Evolutionary conservation across 2,113 vertebrate species (phyloP), one percentile per base, ranked within the genome.

Genomic region (Cariama cristata): DNA sequence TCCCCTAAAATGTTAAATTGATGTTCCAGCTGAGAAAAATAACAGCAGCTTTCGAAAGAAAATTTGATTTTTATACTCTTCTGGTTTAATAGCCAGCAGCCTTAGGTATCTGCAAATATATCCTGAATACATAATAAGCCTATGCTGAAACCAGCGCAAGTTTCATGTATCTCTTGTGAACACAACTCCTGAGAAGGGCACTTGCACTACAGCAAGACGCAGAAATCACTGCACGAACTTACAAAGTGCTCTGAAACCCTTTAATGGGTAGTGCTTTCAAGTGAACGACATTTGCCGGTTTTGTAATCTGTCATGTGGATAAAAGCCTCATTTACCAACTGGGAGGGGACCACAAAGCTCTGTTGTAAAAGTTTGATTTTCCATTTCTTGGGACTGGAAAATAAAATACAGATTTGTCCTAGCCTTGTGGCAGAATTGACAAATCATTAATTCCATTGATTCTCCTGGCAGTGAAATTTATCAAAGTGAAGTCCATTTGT

Each of bases 381-480:
- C 73, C 73, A 79, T 28, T 96, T 93, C 73, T 92, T 95, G 84
- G 74, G 73, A 95, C 58, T 88, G 85, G 74, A 96, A 97, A 97
- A 95, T 93, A 96, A 90, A 86, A 93, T 86, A 94, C 82, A 95
- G 88, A 93, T 95, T 97, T 97, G 95, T 85, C 91, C 94, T 92
- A 94, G 83, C 81, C 90, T 94, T 89, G 82, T 96, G 69, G 91
- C 93, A 96, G 90, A 96, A 96, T 92, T 97, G 96, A 84, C 91
- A 97, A 96, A 97, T 95, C 74, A 95, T 97, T 98, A 95, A 98
- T 98, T 97, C 67, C 86, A 94, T 96, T 96, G 96, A 97, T 97
- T 96, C 91, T 66, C 79, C 92, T 0, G 0, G 63, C 30, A 94
- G 85, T 96, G 92, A 95, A 95, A 97, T 97, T 96, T 97, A 95